Percentiles rank a stretch among this genome's conserved stretches.
Conservation (phyloP, 2,888 invertebrate species). For the Rhimphoctona megacephalus region DNA sequence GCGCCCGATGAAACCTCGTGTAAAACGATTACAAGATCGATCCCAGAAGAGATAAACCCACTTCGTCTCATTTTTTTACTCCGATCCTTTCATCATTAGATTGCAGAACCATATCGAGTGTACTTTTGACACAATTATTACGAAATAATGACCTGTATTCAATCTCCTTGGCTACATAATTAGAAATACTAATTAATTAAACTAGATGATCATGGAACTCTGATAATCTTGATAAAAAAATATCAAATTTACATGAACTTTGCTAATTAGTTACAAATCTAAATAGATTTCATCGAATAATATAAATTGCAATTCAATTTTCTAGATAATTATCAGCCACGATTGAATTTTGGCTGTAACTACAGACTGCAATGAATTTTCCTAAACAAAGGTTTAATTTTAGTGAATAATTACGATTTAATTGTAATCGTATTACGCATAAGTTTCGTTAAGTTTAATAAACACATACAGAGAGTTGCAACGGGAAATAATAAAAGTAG, state of each 20-base stretch:
- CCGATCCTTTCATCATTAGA: constrained; percentile 7
- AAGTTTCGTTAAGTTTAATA: not conserved
- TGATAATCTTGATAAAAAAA: not conserved
- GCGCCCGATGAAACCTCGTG: constrained; percentile 14
- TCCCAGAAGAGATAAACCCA: not conserved
- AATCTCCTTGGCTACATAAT: not conserved
- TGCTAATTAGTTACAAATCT: not conserved
- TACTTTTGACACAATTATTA: constrained; percentile 5
- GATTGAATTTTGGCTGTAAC: not conserved
- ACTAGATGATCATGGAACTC: not conserved
- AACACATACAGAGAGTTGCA: not conserved
- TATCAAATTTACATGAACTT: not conserved
- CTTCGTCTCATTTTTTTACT: not conserved
- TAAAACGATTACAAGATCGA: constrained; percentile 15
- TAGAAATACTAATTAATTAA: not conserved
- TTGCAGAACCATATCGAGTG: not conserved
- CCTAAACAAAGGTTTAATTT: not conserved
- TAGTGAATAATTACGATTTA: not conserved
- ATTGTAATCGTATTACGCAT: not conserved
- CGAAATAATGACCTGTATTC: not conserved
- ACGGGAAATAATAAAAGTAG: not conserved
- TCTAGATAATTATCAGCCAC: not conserved
- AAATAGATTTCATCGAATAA: not conserved
- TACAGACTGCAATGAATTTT: too few species aligned
- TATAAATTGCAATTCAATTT: not conserved